These are phyloP conservation scores for Synergus gifuensis DNA, from an alignment of 2,888 invertebrate species.

Conservation along the genomic window DNA sequence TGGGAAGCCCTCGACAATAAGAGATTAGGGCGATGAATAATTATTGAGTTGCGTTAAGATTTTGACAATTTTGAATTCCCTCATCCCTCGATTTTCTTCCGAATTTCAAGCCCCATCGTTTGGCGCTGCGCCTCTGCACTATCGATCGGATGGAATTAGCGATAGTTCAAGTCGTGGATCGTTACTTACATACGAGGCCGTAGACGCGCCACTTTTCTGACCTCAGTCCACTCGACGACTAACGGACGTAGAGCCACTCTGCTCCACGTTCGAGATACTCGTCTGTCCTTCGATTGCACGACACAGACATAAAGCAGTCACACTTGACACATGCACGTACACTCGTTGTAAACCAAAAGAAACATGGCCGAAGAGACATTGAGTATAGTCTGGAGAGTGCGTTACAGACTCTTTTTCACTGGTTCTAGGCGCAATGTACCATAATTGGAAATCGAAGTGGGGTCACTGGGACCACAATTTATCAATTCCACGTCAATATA, in stretches of 20 bases:
- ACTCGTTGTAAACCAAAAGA: constrained; percentile 33
- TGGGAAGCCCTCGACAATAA: too few relatives aligned
- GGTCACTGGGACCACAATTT: not conserved
- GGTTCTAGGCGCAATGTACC: not conserved
- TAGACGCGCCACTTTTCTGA: constrained; percentile 42
- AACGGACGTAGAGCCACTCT: constrained; percentile 35
- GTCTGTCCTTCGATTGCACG: constrained; percentile 42
- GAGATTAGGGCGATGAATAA: too few relatives aligned
- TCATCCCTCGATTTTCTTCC: not conserved
- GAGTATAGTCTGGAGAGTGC: not conserved
- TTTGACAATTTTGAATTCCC: not conserved
- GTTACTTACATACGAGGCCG: constrained; percentile 40
- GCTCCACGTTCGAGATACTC: constrained; percentile 37
- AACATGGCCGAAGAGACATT: constrained; percentile 16
- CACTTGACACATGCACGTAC: constrained; percentile 41
- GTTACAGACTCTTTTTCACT: not conserved
- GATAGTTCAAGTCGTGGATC: constrained; percentile 17
- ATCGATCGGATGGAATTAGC: constrained; percentile 20
- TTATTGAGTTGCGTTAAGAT: not conserved
- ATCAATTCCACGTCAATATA: not conserved
- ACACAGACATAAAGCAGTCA: constrained; percentile 41
- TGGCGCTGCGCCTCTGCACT: constrained; percentile 4
- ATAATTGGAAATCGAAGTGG: not conserved
- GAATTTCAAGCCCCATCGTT: constrained; percentile 5
- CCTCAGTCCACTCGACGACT: constrained; percentile 39